Base-by-base conservation (phyloP, 2,888 invertebrate species). In the Agonopterix arenella region DNA sequence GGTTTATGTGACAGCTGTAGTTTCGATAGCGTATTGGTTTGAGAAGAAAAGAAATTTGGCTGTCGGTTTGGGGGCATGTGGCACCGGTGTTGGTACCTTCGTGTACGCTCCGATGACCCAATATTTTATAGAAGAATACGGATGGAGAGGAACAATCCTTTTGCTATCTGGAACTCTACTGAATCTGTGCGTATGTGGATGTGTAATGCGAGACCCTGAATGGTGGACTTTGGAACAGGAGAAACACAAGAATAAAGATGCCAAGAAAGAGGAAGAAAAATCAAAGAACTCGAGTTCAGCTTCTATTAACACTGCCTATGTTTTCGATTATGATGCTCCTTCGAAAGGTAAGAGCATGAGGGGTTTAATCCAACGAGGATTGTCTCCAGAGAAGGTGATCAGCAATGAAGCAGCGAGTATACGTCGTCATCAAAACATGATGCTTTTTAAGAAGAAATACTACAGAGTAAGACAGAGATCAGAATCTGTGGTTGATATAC, bases 1-100 rank as follows among this genome's bases (percentile, higher is more conserved):
- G 47, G 95, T 95, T 48, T 97, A 96, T 72, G 96, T 97, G 9
- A 95, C 97, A 2, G 96, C 97, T 5, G 97, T 97, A 4, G 97
- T 97, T 4, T 95, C 95, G 49, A 95, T 97, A 52, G 97, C 97
- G 7, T 97, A 96, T 73, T 97, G 97, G 94, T 97, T 97, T 77
- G 96, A 97, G 65, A 95, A 95, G 76, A 94, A 94, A 68, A 91
- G 97, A 40, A 95, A 95, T 45, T 90, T 97, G 56, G 97, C 97
- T 4, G 96, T 96, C 4, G 96, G 97, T 2, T 86, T 97, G 50
- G 95, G 96, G 1, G 96, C 96, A 0, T 96, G 96, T 62, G 97
- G 97, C 5, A 96, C 96, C 0, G 97, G 97, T 0, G 93, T 96
- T 46, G 97, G 97, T 9, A 97, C 97, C 0, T 96, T 97, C 66